phyloP scores from a whole-genome alignment of 35 echinoderm and acorn worm species.

The Eucidaris tribuloides region DNA sequence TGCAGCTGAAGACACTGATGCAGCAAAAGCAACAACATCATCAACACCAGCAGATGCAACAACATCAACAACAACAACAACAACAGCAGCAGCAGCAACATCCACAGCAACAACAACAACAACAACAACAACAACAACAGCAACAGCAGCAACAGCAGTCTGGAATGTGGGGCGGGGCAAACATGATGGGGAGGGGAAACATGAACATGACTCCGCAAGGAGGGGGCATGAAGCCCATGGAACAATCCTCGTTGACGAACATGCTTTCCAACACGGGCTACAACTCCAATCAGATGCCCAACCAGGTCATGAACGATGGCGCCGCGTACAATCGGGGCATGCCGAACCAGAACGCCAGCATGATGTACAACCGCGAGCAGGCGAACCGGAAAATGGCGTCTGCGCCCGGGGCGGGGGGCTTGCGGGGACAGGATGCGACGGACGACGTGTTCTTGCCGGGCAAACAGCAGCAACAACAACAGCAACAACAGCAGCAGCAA shows the following conservation, averaged over 20 bases:
- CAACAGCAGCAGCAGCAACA: conserved; percentile 51
- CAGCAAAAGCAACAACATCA: conserved; percentile 49
- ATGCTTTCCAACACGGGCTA: conserved; percentile 3
- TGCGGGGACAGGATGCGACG: neutral
- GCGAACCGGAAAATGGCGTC: neutral
- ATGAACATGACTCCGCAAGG: neutral
- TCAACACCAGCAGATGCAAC: conserved; percentile 42
- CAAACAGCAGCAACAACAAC: conserved; percentile 9
- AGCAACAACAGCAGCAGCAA: neutral
- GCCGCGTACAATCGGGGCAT: neutral
- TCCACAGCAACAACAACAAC: conserved; percentile 33
- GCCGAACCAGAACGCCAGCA: neutral
- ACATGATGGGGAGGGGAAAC: conserved; percentile 12
- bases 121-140: neutral
- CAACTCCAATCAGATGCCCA: neutral
- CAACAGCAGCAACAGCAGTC: conserved; percentile 25
- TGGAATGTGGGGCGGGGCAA: neutral
- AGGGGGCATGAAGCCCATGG: neutral
- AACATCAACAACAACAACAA: conserved; percentile 43
- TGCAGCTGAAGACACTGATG: conserved; percentile 9
- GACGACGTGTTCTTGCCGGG: conserved; percentile 3
- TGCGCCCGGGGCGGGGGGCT: neutral
- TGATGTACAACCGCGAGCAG: neutral
- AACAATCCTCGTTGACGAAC: conserved; percentile 31
- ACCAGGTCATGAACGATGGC: neutral